Conservation (phyloP, 2,113 vertebrate genomes). For the Clinocottus analis region DNA sequence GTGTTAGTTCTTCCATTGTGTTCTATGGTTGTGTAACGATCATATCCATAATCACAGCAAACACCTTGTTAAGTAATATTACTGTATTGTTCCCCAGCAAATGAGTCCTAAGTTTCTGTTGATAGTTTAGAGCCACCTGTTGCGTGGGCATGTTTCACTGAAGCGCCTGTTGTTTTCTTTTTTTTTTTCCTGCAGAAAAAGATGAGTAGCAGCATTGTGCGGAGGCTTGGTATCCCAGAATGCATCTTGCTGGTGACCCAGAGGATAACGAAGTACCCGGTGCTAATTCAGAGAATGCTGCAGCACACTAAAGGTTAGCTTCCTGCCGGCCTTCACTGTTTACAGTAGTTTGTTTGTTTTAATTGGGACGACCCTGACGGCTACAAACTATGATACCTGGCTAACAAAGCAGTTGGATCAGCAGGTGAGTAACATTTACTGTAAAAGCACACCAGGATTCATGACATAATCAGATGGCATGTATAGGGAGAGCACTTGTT, state of each 20-base stretch:
- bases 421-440: not conserved
- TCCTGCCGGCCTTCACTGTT: not conserved
- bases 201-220: slow-evolving; percentile 93
- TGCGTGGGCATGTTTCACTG: slow-evolving; percentile 32
- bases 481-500: not conserved
- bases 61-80: slow-evolving; percentile 27
- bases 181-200: slow-evolving; percentile 88
- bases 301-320: slow-evolving; percentile 93
- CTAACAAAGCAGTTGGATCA: not conserved
- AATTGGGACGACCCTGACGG: not conserved
- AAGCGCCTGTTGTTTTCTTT: slow-evolving; percentile 36
- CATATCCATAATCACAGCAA: slow-evolving; percentile 18
- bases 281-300: slow-evolving; percentile 93
- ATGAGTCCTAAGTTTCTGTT: not conserved
- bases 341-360: not conserved
- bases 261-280: slow-evolving; percentile 97
- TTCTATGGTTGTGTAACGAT: not conserved
- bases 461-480: not conserved
- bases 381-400: not conserved
- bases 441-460: not conserved
- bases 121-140: slow-evolving; percentile 30
- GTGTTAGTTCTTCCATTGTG: not conserved
- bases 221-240: slow-evolving; percentile 94
- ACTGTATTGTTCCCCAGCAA: not conserved
- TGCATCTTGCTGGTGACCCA: slow-evolving; percentile 97